Evolutionary conservation across 2,113 vertebrate genomes (phyloP).

Genomic region (Toxostoma redivivum): DNA sequence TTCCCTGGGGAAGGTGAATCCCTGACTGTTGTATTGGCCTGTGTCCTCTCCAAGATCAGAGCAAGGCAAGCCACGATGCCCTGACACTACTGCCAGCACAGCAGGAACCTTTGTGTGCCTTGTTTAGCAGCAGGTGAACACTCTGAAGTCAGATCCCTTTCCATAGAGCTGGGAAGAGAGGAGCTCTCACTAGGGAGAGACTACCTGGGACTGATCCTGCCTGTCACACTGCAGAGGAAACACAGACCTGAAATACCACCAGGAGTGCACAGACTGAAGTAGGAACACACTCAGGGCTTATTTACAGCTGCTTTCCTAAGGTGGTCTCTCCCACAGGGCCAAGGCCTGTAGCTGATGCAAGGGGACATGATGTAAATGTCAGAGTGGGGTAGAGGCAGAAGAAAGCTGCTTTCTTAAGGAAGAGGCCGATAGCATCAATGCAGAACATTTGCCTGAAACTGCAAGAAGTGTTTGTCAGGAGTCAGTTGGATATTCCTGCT

Average conservation of each 20-base stretch:
- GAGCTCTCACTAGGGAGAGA: background rate
- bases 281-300: background rate
- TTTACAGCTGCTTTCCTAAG: background rate
- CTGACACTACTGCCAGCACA: too few species aligned
- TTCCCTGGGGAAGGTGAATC: background rate
- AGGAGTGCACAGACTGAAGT: background rate
- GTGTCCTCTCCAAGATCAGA: background rate
- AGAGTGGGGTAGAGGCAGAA: background rate
- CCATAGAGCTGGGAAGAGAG: background rate
- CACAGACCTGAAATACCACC: background rate
- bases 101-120: background rate
- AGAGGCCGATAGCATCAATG: background rate
- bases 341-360: background rate
- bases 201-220: background rate
- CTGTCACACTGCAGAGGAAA: background rate
- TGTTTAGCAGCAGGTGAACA: background rate
- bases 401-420: background rate
- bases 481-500: background rate
- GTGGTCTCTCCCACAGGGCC: background rate
- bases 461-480: background rate
- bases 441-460: background rate
- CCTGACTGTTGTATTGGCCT: background rate
- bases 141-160: background rate
- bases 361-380: background rate
- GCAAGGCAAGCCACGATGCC: background rate